Conservation (phyloP, 2,113 vertebrate genomes). For the Tor tambroides region DNA sequence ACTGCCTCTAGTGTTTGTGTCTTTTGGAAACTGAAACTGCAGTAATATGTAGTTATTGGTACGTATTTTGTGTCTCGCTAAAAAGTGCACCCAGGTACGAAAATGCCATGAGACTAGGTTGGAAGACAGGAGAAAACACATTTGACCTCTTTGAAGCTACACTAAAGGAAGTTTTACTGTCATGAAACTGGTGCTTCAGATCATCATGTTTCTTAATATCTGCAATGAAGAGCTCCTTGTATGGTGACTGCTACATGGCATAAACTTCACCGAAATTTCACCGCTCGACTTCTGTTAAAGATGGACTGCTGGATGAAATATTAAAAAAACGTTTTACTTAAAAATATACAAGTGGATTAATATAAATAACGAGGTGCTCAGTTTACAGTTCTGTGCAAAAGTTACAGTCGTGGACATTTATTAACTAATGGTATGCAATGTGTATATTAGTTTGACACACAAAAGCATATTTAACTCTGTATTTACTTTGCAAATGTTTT, state of each 20-base stretch:
- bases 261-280: neutral
- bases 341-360: slow-evolving; percentile 1
- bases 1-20: too few species aligned
- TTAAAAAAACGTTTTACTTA: neutral
- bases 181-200: neutral
- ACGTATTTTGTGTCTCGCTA: too few species aligned
- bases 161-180: neutral
- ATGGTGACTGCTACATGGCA: neutral
- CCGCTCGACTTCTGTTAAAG: neutral
- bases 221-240: neutral
- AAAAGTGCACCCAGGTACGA: too few species aligned
- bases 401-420: neutral
- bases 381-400: neutral
- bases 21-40: too few species aligned
- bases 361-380: neutral
- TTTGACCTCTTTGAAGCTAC: neutral
- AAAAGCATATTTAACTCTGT: slow-evolving; percentile 7
- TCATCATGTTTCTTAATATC: neutral
- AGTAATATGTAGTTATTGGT: too few species aligned
- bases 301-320: neutral
- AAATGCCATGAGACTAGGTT: too few species aligned
- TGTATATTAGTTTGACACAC: neutral
- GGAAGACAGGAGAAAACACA: neutral
- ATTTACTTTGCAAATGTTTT: neutral
- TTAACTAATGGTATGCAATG: neutral